Conservation (phyloP, 2,888 invertebrate species). For the Parnassius orleans region DNA sequence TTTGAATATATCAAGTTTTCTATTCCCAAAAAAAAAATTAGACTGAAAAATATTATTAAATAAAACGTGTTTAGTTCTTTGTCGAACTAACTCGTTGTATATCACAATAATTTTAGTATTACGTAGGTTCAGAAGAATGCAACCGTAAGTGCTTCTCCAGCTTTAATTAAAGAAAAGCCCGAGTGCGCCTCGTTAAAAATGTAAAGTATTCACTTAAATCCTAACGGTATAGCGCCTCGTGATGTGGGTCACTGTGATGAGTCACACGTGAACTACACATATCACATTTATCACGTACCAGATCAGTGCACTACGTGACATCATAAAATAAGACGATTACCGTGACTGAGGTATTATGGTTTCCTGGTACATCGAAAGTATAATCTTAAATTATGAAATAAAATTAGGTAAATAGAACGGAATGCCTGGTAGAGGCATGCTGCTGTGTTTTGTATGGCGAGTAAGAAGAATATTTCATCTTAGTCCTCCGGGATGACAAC, state of each 20-base stretch:
- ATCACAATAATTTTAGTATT: too few relatives aligned
- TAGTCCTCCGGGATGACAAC: too few relatives aligned
- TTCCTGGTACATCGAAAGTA: conserved; percentile 7
- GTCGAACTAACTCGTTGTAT: too few relatives aligned
- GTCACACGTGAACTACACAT: conserved; percentile 54
- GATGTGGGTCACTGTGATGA: conserved; percentile 64
- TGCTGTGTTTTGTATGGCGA: too few relatives aligned
- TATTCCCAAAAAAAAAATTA: too few relatives aligned
- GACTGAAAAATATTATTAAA: too few relatives aligned
- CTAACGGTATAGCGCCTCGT: conserved; percentile 50
- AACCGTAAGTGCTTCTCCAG: conserved; percentile 3
- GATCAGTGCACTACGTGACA: conserved; percentile 57
- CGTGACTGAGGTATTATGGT: conserved; percentile 11
- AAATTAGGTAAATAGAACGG: too few relatives aligned
- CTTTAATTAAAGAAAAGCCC: conserved; percentile 34
- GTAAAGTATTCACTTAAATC: conserved; percentile 30
- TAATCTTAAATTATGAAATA: conserved; percentile 5
- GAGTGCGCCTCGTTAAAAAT: conserved; percentile 31
- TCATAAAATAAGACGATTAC: conserved; percentile 32
- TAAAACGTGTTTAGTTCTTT: too few relatives aligned
- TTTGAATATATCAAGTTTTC: too few relatives aligned
- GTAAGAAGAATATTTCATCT: too few relatives aligned
- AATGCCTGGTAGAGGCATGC: too few relatives aligned
- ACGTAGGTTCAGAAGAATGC: conserved; percentile 7
- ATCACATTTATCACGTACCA: conserved; percentile 44